Percentiles rank a stretch among this genome's conserved stretches.
Conservation (phyloP, 2,797 vertebrate species). For the Lophotriccus pileatus region DNA sequence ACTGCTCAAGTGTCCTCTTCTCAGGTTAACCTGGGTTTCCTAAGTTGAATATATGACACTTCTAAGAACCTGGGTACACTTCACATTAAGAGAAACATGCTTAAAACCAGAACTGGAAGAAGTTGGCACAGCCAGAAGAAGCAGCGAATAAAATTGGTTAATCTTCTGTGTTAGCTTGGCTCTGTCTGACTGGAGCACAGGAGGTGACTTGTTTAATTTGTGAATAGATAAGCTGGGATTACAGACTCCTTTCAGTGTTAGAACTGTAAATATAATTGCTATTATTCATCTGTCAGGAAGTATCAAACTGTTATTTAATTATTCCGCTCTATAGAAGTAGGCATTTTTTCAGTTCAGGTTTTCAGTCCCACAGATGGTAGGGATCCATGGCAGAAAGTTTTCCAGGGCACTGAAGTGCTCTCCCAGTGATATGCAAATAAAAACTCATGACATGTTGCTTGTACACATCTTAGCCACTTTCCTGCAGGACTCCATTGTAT, state of each 20-base stretch:
- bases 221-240: not conserved
- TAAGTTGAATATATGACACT: not conserved
- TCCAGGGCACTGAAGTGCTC: not conserved
- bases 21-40: not conserved
- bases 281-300: not conserved
- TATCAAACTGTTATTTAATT: not conserved
- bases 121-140: not conserved
- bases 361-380: not conserved
- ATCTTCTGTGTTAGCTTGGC: not conserved
- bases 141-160: not conserved
- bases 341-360: not conserved
- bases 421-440: not conserved
- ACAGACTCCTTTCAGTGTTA: not conserved
- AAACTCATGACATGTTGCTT: not conserved
- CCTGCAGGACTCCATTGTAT: not conserved
- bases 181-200: not conserved
- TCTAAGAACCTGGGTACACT: not conserved
- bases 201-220: not conserved
- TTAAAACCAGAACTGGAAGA: not conserved
- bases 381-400: not conserved
- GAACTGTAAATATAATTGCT: slow-evolving; percentile 1
- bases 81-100: not conserved
- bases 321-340: not conserved
- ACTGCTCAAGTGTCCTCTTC: not conserved
- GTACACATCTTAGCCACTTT: not conserved